Base-by-base conservation (phyloP, 2,113 vertebrate species). In the Heterotilapia buettikoferi region DNA sequence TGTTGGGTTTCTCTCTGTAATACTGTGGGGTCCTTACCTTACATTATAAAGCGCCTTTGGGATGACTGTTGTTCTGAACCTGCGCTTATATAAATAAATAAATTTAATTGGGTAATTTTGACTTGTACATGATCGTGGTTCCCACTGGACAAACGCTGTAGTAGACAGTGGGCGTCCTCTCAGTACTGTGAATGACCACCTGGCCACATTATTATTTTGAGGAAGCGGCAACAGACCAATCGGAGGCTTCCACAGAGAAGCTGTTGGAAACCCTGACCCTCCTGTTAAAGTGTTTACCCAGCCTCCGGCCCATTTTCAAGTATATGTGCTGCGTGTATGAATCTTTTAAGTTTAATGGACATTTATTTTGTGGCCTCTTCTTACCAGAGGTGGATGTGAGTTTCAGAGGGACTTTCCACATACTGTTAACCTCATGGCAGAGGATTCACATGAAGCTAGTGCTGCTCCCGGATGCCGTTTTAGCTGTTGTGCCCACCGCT, bases 251-350 rank as follows among this genome's bases (percentile, higher is more conserved):
- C 84, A 85, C 38, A 87, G 80, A 92, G 66, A 83, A 88, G 91
- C 87, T 71, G 26, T 85, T 84, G 84, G 86, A 18, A 24, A 84
- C 85, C 84, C 87, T 79, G 61, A 90, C 63, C 85, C 45, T 33
- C 56, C 82, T n/a, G 9, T 88, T 83, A 86, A 89, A 81, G 86
- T 87, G 95, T 93, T 86, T 86, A 86, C 88, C 90, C 91, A 85
- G 87, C 88, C 61, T 91, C 80, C 16, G 4, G 83, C 88, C 87
- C 84, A 21, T 83, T 89, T 82, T 59, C 59, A 86, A 82, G 86
- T 91, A 21, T 83, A 86, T 90, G 92, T 95, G 93, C 90, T 92
- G 93, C 82, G 93, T 94, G 92, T 93, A 89, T 94, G 87, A 92
- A 88, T 80, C 78, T 88, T 88, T 92, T 87, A 36, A 86, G 89